Conservation (phyloP, 2,797 vertebrate species). For the Anomalospiza imberbis region DNA sequence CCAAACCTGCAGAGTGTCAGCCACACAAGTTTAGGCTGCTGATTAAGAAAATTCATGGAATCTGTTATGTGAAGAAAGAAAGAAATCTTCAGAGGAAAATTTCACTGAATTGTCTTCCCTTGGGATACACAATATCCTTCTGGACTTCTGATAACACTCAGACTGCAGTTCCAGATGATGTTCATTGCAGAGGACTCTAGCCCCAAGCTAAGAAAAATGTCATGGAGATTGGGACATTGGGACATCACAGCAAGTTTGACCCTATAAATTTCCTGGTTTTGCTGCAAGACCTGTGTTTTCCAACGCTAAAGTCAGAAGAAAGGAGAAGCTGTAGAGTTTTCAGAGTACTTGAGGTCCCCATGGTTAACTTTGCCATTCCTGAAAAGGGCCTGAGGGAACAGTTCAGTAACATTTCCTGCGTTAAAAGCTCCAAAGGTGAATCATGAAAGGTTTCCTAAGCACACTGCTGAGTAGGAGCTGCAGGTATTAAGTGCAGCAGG, state of each 20-base stretch:
- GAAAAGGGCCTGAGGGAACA: neutral
- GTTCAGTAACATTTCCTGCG: neutral
- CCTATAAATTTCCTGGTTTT: neutral
- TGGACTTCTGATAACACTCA: neutral
- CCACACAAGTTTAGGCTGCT: neutral
- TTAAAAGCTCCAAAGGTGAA: neutral
- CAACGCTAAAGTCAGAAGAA: neutral
- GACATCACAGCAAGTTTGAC: neutral
- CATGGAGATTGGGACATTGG: accelerated
- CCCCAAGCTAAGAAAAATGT: neutral
- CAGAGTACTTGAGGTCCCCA: neutral
- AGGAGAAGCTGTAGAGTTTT: neutral
- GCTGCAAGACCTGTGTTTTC: neutral
- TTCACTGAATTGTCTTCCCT: neutral
- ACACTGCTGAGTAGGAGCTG: no score
- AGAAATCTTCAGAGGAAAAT: neutral
- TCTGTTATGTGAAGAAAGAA: neutral
- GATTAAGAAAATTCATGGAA: neutral
- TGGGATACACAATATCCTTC: neutral
- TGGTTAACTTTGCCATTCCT: neutral
- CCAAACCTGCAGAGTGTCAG: neutral
- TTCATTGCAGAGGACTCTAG: neutral
- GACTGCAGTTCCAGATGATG: neutral
- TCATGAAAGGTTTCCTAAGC: neutral
- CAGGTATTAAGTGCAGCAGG: neutral